phyloP scores from a whole-genome alignment of 2,113 vertebrate genomes.

The Menura novaehollandiae region DNA sequence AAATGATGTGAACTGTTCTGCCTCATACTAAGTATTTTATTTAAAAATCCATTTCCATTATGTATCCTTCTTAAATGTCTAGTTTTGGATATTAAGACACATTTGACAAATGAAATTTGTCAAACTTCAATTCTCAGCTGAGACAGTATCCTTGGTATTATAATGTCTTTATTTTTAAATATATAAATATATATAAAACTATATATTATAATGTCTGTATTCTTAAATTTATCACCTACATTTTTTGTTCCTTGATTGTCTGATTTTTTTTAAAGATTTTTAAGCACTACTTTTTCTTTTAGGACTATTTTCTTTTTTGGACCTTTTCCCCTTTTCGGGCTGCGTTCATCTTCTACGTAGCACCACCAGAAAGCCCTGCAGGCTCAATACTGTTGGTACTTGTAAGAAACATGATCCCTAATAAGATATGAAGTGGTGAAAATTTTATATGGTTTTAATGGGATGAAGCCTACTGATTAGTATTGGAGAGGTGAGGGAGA shows the following conservation, averaged over 20 bases:
- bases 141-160: fast-evolving
- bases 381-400: fast-evolving
- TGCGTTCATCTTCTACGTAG: fast-evolving
- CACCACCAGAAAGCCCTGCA: not conserved
- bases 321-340: not conserved
- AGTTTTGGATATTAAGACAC: not conserved
- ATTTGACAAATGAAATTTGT: not conserved
- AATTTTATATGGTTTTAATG: not conserved
- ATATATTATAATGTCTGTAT: not conserved
- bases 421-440: not conserved
- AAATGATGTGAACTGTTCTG: not conserved
- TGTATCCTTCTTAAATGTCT: not conserved
- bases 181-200: not conserved
- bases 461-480: not conserved
- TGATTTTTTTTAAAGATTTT: not conserved
- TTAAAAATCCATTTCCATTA: not conserved
- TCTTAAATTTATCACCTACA: not conserved
- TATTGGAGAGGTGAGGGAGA: not conserved
- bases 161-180: not conserved
- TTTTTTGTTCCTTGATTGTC: not conserved
- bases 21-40: not conserved
- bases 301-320: not conserved
- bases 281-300: not conserved
- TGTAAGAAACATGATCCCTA: not conserved
- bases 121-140: not conserved